These are phyloP conservation scores for Trichogramma pretiosum DNA, from an alignment of 1,140 invertebrate species.

Conservation along the genomic window DNA sequence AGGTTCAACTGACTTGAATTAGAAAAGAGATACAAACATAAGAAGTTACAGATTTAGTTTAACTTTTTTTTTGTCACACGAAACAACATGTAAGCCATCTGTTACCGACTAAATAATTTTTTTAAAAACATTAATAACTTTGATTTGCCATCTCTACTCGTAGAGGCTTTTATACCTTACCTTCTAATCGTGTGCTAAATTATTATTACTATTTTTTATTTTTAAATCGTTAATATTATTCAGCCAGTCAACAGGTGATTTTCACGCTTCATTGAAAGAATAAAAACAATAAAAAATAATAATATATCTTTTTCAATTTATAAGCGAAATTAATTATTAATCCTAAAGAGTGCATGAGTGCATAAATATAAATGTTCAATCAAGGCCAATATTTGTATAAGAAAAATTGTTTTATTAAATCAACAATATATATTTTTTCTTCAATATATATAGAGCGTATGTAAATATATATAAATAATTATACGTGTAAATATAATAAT, in stretches of 20 bases:
- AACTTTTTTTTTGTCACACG: too few species aligned
- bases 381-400: constrained; percentile 39
- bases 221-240: constrained; percentile 14
- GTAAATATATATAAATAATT: constrained; percentile 9
- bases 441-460: constrained; percentile 13
- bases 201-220: too few species aligned
- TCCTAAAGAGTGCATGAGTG: too few species aligned
- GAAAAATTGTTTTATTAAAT: constrained; percentile 44
- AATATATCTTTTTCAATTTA: too few species aligned
- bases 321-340: too few species aligned
- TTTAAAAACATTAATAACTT: too few species aligned
- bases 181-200: too few species aligned
- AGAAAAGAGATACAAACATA: too few species aligned
- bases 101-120: constrained; percentile 19
- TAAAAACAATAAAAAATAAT: neutral
- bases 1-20: too few species aligned
- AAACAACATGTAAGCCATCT: constrained; percentile 20
- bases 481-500: constrained; percentile 7
- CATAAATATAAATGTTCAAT: constrained; percentile 19
- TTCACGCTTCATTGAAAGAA: constrained; percentile 13
- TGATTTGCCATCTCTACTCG: too few species aligned
- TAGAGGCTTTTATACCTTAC: constrained; percentile 11
- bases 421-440: constrained; percentile 31
- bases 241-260: constrained; percentile 20
- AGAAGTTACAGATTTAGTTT: too few species aligned